phyloP scores from a whole-genome alignment of 2,797 vertebrate genomes.

The Dendrocincla fuliginosa region DNA sequence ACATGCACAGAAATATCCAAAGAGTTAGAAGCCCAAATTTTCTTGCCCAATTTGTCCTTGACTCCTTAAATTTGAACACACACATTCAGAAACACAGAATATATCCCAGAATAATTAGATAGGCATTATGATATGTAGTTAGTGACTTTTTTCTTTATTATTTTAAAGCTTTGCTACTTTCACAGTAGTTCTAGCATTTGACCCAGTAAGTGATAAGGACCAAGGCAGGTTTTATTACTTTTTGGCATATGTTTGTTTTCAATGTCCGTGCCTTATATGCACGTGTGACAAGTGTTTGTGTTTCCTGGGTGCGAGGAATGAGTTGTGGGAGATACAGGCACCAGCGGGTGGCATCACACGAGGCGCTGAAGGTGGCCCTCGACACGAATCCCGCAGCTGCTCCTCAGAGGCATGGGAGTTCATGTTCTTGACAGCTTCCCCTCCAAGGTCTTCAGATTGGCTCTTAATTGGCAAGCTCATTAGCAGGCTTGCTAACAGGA shows the following conservation, averaged over 20 bases:
- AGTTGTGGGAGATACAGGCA: background rate
- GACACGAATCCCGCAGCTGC: background rate
- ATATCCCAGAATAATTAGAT: background rate
- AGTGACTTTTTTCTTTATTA: background rate
- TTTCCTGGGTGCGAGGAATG: background rate
- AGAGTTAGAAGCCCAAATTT: background rate
- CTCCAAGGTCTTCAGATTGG: constrained; percentile 51
- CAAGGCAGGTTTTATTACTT: background rate
- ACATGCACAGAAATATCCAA: background rate
- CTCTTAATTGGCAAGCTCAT: constrained; percentile 63
- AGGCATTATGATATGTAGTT: background rate
- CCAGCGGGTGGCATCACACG: background rate
- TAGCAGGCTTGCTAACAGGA: constrained; percentile 7
- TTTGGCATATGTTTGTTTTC: background rate
- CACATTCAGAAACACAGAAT: background rate
- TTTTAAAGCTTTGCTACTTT: background rate
- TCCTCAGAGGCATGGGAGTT: constrained; percentile 23
- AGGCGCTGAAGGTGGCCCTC: background rate
- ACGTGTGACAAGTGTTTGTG: background rate
- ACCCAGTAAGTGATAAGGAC: background rate
- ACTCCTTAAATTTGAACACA: background rate
- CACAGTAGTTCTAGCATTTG: background rate
- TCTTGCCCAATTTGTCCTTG: background rate
- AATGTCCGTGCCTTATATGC: background rate
- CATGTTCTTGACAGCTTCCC: constrained; percentile 42